Evolutionary conservation across 35 echinoderm and acorn worm genomes (phyloP).

Genomic region (Heliocidaris tuberculata): DNA sequence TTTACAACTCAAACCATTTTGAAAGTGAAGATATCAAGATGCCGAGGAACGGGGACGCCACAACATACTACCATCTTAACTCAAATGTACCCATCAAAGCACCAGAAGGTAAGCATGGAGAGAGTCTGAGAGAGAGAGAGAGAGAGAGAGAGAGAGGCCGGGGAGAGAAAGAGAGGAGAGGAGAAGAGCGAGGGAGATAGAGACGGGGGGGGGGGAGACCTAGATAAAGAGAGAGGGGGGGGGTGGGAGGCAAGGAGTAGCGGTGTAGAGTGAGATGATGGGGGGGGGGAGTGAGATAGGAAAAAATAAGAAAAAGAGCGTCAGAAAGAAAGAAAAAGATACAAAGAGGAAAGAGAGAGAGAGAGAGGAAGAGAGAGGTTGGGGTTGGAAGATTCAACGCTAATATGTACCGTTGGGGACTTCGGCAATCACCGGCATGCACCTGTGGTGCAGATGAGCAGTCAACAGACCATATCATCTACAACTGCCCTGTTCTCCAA

Average conservation of each 20-base stretch:
- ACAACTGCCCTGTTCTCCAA: too few species aligned
- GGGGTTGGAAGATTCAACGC: neutral
- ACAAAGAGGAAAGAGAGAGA: neutral
- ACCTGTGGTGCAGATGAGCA: too few species aligned
- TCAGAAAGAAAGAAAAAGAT: neutral
- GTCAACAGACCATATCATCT: too few species aligned
- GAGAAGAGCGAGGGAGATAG: neutral
- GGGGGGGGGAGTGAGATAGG: too few species aligned
- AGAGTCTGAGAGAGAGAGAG: neutral
- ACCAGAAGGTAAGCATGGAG: constrained; percentile 46
- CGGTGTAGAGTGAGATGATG: too few species aligned
- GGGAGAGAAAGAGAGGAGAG: neutral
- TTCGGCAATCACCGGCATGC: too few species aligned
- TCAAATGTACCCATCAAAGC: constrained; percentile 58
- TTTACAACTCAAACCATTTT: neutral
- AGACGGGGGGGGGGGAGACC: neutral
- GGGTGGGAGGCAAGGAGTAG: too few species aligned
- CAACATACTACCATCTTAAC: constrained; percentile 56
- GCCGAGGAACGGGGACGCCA: constrained; percentile 56
- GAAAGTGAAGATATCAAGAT: neutral
- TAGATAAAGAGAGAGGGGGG: neutral
- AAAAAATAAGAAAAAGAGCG: neutral
- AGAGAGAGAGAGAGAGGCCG: neutral
- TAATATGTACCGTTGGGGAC: too few species aligned
- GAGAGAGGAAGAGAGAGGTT: neutral